phyloP scores from a whole-genome alignment of 2,888 invertebrate species.

The Cephus runcator region DNA sequence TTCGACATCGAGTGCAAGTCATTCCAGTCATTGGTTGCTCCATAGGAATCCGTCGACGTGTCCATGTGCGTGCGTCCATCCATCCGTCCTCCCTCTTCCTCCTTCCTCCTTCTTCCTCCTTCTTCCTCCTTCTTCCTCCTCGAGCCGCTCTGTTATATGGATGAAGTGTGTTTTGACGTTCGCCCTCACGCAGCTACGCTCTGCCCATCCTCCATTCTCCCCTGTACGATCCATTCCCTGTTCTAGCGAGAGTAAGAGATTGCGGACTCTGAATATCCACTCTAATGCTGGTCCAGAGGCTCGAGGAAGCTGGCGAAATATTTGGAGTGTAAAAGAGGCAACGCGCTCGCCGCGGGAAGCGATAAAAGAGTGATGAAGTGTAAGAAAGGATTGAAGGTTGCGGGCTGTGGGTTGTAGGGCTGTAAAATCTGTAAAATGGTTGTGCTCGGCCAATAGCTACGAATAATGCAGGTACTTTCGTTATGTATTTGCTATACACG shows the following conservation, averaged over 20 bases:
- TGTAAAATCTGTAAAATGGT: too few species aligned
- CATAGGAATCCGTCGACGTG: constrained; percentile 53
- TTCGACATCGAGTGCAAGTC: constrained; percentile 63
- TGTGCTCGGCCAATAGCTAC: too few species aligned
- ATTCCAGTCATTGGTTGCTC: constrained; percentile 63
- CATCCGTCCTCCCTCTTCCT: constrained; percentile 7
- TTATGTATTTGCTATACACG: constrained; percentile 11
- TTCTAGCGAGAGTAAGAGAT: neutral
- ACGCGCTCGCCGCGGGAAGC: too few species aligned
- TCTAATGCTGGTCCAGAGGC: too few species aligned
- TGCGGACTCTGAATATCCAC: too few species aligned
- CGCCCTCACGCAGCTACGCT: constrained; percentile 53
- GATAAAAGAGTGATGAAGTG: too few species aligned
- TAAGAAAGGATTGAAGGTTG: too few species aligned
- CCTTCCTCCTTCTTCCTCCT: neutral
- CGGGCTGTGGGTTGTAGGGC: too few species aligned
- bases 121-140: neutral
- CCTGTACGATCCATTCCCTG: constrained; percentile 3
- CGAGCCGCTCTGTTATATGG: constrained; percentile 31
- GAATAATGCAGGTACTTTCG: too few species aligned
- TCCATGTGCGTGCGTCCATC: constrained; percentile 18
- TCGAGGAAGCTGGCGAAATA: too few species aligned
- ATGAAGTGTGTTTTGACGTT: constrained; percentile 63
- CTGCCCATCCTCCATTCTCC: constrained; percentile 20
- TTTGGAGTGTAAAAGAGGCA: too few species aligned